Evolutionary conservation across 2,888 invertebrate species (phyloP).

Genomic region (Strigamia maritima): DNA sequence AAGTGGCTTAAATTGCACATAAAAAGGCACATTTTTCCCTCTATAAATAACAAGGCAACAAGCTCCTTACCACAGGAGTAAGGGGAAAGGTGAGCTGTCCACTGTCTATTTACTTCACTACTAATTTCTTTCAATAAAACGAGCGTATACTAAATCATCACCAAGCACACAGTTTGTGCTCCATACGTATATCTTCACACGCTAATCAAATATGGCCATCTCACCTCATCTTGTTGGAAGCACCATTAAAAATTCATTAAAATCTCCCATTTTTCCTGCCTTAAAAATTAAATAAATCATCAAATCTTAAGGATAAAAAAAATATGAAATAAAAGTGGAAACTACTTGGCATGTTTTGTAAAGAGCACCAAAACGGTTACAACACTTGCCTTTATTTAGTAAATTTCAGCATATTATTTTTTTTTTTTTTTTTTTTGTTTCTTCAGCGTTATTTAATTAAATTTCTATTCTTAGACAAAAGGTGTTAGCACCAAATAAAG

Average conservation of each 20-base stretch:
- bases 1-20: conserved; percentile 19
- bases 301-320: neutral
- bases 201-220: neutral
- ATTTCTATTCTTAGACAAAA: neutral
- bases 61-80: neutral
- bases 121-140: neutral
- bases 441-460: neutral
- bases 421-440: neutral
- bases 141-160: conserved; percentile 9
- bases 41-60: conserved; percentile 7
- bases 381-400: neutral
- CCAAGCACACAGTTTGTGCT: neutral
- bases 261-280: neutral
- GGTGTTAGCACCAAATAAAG: neutral
- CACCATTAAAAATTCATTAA: neutral
- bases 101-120: neutral
- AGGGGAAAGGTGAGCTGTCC: conserved; percentile 17
- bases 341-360: neutral
- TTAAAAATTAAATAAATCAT: neutral
- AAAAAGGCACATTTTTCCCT: conserved; percentile 23
- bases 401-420: neutral
- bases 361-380: neutral
- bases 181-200: neutral
- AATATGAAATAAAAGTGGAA: neutral
- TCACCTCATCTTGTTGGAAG: conserved; percentile 22